Base-by-base conservation (phyloP, 2,797 vertebrate species). In the Chelonia mydas region DNA sequence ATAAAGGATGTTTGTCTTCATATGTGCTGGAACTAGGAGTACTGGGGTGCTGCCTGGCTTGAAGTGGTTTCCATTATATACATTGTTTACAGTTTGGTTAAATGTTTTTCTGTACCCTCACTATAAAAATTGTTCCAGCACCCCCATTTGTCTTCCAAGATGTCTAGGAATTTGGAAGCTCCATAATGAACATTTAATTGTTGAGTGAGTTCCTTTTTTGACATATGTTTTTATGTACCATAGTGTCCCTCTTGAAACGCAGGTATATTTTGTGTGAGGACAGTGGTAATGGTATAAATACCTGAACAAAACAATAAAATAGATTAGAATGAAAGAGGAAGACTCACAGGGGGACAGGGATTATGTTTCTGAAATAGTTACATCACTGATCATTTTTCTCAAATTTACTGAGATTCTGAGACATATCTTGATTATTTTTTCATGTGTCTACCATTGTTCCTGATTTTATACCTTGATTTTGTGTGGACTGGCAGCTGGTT, bases 361-460 rank as follows among this genome's bases (percentile, higher is more conserved):
- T 89, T 94, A 13, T 72, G 9, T 50, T 65, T 10, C 68, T 83
- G 27, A 49, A 77, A 86, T 95, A 87, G 65, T 45, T 37, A 79
- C 27, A 33, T 37, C n/a, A 80, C n/a, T 86, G 12, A 50, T 89
- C 0, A 61, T 83, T 94, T 91, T 94, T 86, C 11, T 12, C 31
- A 23, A 50, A 61, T 76, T 83, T 93, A 78, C n/a, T 53, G 9
- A 92, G 49, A 41, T 79, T 84, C 54, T 79, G 47, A 84, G 59
- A 41, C 83, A 5, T 89, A 27, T 84, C 86, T 90, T 86, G 93
- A 61, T 91, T 94, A n/a, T 55, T 41, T 74, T 93, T 90, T 68
- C 82, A 45, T 53, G 6, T 47, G 57, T 86, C 93, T 90, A n/a
- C 49, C 94, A 92, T 79, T 47, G 19, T 84, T 94, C 82, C 15